Evolutionary conservation across 2,113 vertebrate genomes (phyloP).

Genomic region (Ailuropoda melanoleuca): DNA sequence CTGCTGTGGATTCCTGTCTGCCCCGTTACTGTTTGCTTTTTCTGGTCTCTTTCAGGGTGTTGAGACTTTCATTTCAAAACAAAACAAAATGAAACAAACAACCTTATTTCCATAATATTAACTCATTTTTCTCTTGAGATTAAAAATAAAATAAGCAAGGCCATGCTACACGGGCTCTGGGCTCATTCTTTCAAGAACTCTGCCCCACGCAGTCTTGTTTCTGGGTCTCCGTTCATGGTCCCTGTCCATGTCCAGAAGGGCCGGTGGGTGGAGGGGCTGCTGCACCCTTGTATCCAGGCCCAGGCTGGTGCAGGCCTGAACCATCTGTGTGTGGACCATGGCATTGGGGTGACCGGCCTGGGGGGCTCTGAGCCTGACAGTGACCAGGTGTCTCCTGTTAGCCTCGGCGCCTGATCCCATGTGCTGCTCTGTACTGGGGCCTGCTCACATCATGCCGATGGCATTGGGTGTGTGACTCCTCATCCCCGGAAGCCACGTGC

Average conservation of each 20-base stretch:
- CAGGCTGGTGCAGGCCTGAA: neutral
- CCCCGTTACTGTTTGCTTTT: neutral
- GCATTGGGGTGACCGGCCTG: neutral
- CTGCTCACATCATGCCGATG: accelerated
- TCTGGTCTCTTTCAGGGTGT: neutral
- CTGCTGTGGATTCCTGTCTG: too few relatives aligned
- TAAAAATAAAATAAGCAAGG: neutral
- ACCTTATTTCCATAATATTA: accelerated
- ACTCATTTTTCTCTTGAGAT: neutral
- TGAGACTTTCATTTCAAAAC: neutral
- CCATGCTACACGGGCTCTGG: accelerated
- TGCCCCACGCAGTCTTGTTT: neutral
- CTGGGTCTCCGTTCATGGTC: neutral
- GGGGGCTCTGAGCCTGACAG: accelerated
- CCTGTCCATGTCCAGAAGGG: neutral
- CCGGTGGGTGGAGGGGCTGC: accelerated
- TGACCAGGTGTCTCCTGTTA: accelerated
- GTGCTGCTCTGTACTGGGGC: neutral
- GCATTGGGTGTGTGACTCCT: neutral
- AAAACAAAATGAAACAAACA: accelerated
- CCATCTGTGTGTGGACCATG: too few relatives aligned
- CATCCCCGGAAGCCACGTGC: neutral
- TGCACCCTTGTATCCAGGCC: neutral
- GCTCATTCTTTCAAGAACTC: neutral
- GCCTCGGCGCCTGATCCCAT: accelerated